Conservation (phyloP, 1,140 invertebrate genomes). For the Nebria ingens region DNA sequence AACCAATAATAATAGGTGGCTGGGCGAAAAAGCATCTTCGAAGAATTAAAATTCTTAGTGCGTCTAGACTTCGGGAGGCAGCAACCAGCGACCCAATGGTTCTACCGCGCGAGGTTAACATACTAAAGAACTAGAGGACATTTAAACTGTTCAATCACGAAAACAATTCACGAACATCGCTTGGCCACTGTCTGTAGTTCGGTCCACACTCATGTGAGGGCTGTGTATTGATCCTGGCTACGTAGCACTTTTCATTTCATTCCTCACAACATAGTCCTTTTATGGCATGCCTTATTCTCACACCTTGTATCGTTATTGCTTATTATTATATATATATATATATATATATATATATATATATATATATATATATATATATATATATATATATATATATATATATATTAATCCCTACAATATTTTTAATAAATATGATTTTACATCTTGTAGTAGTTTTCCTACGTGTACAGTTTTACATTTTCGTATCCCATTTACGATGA, state of each 20-base stretch:
- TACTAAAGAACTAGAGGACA: not conserved
- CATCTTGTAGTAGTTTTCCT: no score
- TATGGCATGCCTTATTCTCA: no score
- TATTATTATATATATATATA: not conserved
- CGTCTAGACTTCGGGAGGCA: constrained; percentile 1
- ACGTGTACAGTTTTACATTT: no score
- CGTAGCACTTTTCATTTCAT: no score
- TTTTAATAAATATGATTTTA: no score
- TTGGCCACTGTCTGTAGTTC: not conserved
- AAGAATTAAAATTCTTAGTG: constrained; percentile 1
- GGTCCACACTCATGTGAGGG: not conserved
- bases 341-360: not conserved
- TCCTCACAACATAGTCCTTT: no score
- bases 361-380: no score
- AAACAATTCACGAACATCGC: not conserved
- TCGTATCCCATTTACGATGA: no score
- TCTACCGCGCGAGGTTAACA: not conserved
- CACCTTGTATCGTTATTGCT: no score
- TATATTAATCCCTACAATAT: no score
- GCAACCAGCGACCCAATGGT: not conserved
- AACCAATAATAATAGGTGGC: not conserved
- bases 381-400: not conserved
- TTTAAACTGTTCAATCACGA: constrained; percentile 7
- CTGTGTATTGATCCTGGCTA: not conserved
- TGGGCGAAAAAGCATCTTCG: not conserved